These are phyloP conservation scores for Montipora capitata DNA, from an alignment of 92 coral and sea anemone genomes.

Conservation along the genomic window DNA sequence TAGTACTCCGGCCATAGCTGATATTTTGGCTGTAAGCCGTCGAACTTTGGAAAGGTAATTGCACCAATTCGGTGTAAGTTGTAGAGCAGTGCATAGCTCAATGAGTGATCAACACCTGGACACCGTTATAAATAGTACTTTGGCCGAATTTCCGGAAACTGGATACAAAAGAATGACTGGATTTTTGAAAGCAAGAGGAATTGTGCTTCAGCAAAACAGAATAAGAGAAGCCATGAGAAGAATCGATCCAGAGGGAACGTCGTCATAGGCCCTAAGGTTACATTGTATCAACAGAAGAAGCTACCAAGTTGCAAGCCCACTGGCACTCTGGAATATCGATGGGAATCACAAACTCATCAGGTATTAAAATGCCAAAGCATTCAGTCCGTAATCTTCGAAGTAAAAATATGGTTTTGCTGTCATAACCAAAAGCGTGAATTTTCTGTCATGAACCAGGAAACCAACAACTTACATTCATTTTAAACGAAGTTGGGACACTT, in stretches of 20 bases:
- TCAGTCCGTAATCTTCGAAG: too few species aligned
- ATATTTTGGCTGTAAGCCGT: neutral
- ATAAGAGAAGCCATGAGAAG: neutral
- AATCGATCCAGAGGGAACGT: neutral
- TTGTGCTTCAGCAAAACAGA: neutral
- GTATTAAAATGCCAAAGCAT: too few species aligned
- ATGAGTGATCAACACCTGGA: neutral
- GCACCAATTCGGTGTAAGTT: neutral
- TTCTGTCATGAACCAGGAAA: too few species aligned
- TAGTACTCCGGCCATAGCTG: neutral
- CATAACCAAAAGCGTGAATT: too few species aligned
- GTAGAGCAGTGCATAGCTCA: neutral
- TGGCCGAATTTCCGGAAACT: neutral
- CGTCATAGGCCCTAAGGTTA: neutral
- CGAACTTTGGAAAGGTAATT: neutral
- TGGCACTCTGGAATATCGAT: too few species aligned
- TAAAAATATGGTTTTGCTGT: too few species aligned
- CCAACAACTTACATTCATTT: too few species aligned
- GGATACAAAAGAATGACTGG: neutral
- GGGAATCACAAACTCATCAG: too few species aligned
- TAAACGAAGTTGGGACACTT: too few species aligned
- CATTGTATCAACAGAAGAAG: neutral
- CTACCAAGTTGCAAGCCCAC: too few species aligned
- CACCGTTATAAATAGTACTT: neutral
- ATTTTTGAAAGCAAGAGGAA: too few species aligned